Evolutionary conservation across 1,140 invertebrate species (phyloP).

Genomic region (Copidosoma floridanum): DNA sequence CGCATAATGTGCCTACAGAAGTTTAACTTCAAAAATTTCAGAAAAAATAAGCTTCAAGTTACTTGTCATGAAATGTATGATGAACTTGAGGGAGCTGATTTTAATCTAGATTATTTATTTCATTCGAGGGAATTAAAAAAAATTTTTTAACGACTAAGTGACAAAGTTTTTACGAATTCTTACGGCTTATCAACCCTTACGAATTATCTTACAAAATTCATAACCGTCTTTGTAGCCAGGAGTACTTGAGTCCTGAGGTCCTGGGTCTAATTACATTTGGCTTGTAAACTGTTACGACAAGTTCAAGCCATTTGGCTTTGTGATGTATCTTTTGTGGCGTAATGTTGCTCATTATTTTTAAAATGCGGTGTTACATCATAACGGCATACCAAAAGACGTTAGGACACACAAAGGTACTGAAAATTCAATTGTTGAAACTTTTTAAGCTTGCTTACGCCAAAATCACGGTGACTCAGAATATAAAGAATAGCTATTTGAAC

Average conservation of each 20-base stretch:
- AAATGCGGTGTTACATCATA: constrained; percentile 17
- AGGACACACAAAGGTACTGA: neutral
- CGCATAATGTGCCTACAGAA: too few relatives aligned
- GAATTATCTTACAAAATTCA: neutral
- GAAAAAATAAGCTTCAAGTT: neutral
- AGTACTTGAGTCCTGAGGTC: constrained; percentile 27
- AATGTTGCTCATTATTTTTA: constrained; percentile 34
- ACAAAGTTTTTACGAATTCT: constrained; percentile 5
- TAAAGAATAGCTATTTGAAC: constrained; percentile 6
- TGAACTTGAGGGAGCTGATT: neutral
- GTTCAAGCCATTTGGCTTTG: constrained; percentile 40
- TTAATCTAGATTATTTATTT: constrained; percentile 7
- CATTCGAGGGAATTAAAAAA: neutral
- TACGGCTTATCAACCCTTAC: constrained; percentile 19
- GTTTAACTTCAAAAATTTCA: constrained; percentile 5
- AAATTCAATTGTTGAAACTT: constrained; percentile 5
- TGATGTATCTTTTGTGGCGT: constrained; percentile 38
- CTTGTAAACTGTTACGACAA: constrained; percentile 22
- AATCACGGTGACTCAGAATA: neutral
- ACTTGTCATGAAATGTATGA: constrained; percentile 1
- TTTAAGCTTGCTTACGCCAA: neutral
- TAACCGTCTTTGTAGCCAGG: constrained; percentile 23
- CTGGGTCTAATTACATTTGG: constrained; percentile 12
- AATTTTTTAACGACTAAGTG: constrained; percentile 12
- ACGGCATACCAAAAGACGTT: neutral